phyloP scores from a whole-genome alignment of 2,797 vertebrate species.

The Lacerta viridis region DNA sequence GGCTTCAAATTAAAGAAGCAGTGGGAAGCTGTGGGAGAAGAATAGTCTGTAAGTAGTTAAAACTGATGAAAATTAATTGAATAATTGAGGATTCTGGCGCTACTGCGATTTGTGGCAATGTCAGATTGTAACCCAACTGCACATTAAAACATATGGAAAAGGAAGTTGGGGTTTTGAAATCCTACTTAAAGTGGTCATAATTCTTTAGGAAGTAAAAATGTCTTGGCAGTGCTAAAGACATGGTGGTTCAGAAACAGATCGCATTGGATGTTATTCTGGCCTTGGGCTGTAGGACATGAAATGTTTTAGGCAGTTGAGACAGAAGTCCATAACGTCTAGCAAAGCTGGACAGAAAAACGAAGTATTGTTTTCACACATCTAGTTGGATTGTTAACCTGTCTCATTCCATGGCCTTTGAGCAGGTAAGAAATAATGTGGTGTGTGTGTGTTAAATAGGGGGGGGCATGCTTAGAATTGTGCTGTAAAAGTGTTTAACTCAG shows the following conservation, averaged over 20 bases:
- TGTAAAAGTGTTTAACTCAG: no score
- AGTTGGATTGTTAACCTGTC: neutral
- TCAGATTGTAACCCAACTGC: neutral
- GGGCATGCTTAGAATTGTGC: no score
- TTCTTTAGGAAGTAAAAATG: neutral
- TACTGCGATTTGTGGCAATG: neutral
- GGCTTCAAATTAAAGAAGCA: neutral
- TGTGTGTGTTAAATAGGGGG: neutral
- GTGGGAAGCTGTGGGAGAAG: neutral
- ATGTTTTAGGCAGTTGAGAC: conserved; percentile 48
- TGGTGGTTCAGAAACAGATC: conserved; percentile 25
- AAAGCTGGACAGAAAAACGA: neutral
- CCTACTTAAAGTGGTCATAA: neutral
- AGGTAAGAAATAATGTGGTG: neutral
- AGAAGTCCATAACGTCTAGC: neutral
- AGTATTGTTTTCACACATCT: neutral
- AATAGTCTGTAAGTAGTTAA: neutral
- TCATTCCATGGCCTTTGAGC: neutral
- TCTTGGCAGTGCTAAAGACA: conserved; percentile 34
- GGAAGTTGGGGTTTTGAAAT: neutral
- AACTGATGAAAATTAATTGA: neutral
- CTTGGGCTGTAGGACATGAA: conserved; percentile 29
- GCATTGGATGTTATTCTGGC: rapidly evolving
- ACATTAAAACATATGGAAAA: rapidly evolving
- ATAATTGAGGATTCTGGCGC: neutral